Evolutionary conservation across 2,113 vertebrate species (phyloP), one percentile per base, ranked within the genome.

Genomic region (Hyaena hyaena): DNA sequence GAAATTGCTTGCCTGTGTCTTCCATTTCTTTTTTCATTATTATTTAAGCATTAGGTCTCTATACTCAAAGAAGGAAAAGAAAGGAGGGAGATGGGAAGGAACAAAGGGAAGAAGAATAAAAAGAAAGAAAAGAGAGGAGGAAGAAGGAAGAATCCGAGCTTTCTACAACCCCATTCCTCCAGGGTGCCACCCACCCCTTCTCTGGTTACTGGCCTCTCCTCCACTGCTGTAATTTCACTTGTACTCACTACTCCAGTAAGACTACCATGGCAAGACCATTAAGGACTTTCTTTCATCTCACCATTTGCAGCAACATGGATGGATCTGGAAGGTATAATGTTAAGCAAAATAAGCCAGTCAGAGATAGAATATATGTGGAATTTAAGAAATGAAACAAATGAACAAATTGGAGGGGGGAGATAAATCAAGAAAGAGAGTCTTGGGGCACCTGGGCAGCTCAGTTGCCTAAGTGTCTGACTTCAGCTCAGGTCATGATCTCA

Each of bases 161-260:
- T 23, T 16, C 35, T 17, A 12, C 23, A 10, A 5, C 23, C 15
- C 4, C 5, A 0, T 1, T 23, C 53, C 55, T 28, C 31, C 31
- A 1, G 16, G 48, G n/a, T 28, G 4, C 66, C 0, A 8, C 23
- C 10, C 83, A 24, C 2, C 2, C 31, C 45, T 89, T 58, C 45
- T 28, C 71, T 53, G 6, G n/a, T 1, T 17, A 5, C 31, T 17
- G 1, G 0, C 8, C 10, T 53, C 26, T 21, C 33, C 88, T 35
- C 35, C 2, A 1, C 50, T 24, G 10, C 8, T 1, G 5, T 82
- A 1, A 19, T 15, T 5, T 4, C 45, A 26, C 55, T 14, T 10
- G 5, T 4, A 6, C 12, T 16, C 35, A 15, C 6, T 31, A 16
- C 16, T 33, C 68, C 63, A 1, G 61, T 23, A 15, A 33, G 8